Evolutionary conservation across 1,140 invertebrate genomes (phyloP).

Genomic region (Achroia grisella): DNA sequence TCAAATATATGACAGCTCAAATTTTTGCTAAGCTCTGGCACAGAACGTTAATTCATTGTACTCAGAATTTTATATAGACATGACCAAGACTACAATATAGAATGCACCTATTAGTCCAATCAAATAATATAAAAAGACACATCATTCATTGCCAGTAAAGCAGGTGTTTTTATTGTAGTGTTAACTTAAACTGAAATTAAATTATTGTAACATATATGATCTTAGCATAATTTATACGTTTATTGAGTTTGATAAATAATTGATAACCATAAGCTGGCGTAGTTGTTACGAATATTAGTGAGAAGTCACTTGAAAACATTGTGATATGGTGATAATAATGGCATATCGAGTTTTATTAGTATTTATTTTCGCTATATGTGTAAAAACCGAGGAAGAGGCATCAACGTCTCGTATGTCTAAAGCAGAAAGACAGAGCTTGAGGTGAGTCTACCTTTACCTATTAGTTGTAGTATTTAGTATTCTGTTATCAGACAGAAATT

Average conservation of each 20-base stretch:
- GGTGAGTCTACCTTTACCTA: too few relatives aligned
- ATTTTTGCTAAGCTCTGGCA: too few relatives aligned
- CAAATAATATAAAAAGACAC: too few relatives aligned
- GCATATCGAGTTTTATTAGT: constrained; percentile 47
- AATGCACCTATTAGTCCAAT: too few relatives aligned
- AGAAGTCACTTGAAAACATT: constrained; percentile 46
- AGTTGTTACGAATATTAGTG: too few relatives aligned
- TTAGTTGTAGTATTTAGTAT: too few relatives aligned
- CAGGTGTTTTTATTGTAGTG: neutral
- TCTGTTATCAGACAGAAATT: too few relatives aligned
- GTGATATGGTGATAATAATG: constrained; percentile 48
- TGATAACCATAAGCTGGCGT: constrained; percentile 3
- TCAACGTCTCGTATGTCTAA: constrained; percentile 37
- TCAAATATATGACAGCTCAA: too few relatives aligned
- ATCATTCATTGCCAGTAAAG: too few relatives aligned
- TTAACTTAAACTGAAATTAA: neutral
- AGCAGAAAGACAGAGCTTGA: constrained; percentile 43
- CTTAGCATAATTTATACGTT: neutral
- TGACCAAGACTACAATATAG: too few relatives aligned
- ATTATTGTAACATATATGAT: neutral
- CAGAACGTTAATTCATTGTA: too few relatives aligned
- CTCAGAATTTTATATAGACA: too few relatives aligned
- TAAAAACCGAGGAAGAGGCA: constrained; percentile 50
- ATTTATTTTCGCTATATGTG: constrained; percentile 52
- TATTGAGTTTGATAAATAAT: neutral